Conservation (phyloP, 2,888 invertebrate species). For the Pycnomerus fuliginosus region DNA sequence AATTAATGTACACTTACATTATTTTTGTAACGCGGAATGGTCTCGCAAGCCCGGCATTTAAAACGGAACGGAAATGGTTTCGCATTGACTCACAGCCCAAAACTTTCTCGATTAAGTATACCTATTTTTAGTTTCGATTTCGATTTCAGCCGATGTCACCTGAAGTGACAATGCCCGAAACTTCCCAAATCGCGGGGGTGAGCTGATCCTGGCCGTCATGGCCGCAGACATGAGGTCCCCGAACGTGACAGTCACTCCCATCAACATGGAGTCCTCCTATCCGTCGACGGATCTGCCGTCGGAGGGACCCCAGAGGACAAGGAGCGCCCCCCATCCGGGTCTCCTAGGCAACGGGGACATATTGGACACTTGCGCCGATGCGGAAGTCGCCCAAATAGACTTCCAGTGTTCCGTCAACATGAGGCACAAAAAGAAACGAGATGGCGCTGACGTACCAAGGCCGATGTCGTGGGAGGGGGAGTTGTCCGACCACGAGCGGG, state of each 20-base stretch:
- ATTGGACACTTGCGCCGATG: constrained; percentile 72
- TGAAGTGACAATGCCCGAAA: constrained; percentile 31
- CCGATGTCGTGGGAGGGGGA: constrained; percentile 97
- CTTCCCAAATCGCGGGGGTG: constrained; percentile 35
- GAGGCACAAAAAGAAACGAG: constrained; percentile 46
- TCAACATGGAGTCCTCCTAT: constrained; percentile 60
- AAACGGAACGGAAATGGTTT: constrained; percentile 9
- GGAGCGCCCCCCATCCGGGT: constrained; percentile 32
- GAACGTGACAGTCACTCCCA: constrained; percentile 79
- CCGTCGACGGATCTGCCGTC: constrained; percentile 18
- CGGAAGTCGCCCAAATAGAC: constrained; percentile 79
- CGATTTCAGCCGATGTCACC: constrained; percentile 33
- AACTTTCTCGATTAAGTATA: no score
- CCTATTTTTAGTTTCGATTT: no score
- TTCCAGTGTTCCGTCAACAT: constrained; percentile 57
- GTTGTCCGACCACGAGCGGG: constrained; percentile 78
- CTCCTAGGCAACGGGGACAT: constrained; percentile 40
- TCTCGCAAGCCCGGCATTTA: not conserved
- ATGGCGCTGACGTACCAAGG: constrained; percentile 54
- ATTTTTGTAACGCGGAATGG: no score
- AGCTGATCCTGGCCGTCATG: constrained; percentile 50
- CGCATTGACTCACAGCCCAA: constrained; percentile 8
- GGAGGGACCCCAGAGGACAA: constrained; percentile 32
- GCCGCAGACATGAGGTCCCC: constrained; percentile 52
- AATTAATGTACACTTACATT: no score